Percentiles rank a stretch among this genome's conserved stretches.
These are phyloP conservation scores for Heterotilapia buettikoferi DNA, from an alignment of 2,113 vertebrate species.

Conservation along the genomic window DNA sequence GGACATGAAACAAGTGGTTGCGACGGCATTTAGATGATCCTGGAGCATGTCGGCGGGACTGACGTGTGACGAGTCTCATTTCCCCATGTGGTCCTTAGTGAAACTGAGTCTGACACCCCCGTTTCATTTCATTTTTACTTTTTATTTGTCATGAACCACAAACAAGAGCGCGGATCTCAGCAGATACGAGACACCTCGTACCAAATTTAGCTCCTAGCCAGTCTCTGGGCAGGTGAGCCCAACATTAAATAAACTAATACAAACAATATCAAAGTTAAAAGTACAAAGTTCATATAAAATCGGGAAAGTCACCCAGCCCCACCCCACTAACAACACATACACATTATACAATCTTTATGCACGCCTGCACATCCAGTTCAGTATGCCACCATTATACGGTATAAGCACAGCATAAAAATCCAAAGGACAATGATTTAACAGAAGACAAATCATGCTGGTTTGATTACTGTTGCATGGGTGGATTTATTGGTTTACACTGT, in stretches of 20 bases:
- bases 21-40: neutral
- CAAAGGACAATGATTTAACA: accelerated
- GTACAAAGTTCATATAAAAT: neutral
- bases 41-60: neutral
- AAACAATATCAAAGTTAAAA: accelerated
- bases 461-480: neutral
- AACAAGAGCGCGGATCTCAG: neutral
- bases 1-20: neutral
- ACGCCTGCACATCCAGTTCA: neutral
- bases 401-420: neutral
- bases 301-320: neutral
- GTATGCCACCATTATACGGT: neutral
- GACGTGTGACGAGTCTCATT: neutral
- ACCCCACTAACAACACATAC: accelerated
- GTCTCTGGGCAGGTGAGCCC: neutral
- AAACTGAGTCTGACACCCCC: neutral
- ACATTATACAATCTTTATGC: neutral
- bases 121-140: neutral
- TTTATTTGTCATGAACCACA: neutral
- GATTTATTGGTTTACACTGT: neutral
- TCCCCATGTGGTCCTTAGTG: neutral
- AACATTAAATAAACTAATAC: neutral
- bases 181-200: neutral
- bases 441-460: accelerated
- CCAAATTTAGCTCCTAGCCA: neutral